Evolutionary conservation across 2,888 invertebrate genomes (phyloP).

Genomic region (Tipula vernalis): DNA sequence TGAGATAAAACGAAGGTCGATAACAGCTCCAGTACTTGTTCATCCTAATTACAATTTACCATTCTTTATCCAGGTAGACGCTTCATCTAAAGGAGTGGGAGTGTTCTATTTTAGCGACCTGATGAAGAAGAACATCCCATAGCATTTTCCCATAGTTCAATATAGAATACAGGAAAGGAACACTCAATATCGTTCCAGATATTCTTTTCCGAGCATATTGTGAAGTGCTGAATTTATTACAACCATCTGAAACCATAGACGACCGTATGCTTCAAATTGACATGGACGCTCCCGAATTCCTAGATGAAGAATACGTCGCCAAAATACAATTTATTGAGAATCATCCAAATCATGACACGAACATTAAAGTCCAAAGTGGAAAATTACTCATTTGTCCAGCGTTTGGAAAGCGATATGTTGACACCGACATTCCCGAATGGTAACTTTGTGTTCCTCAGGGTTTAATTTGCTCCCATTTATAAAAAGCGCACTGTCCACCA

Average conservation of each 20-base stretch:
- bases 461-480: background rate
- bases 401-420: background rate
- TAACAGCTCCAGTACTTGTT: too few relatives aligned
- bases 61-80: too few relatives aligned
- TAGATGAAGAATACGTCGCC: background rate
- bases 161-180: background rate
- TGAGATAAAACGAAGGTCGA: too few relatives aligned
- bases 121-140: background rate
- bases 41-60: too few relatives aligned
- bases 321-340: background rate
- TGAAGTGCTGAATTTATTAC: background rate
- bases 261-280: background rate
- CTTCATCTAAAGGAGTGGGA: too few relatives aligned
- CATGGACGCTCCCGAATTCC: background rate
- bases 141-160: background rate
- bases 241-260: background rate
- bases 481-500: background rate
- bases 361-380: background rate
- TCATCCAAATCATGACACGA: background rate
- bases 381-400: too few relatives aligned
- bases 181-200: background rate
- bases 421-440: background rate
- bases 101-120: too few relatives aligned
- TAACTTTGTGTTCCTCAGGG: background rate
- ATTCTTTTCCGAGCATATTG: background rate